Base-by-base conservation (phyloP, 2,888 invertebrate genomes). In the Diarsia mendica region DNA sequence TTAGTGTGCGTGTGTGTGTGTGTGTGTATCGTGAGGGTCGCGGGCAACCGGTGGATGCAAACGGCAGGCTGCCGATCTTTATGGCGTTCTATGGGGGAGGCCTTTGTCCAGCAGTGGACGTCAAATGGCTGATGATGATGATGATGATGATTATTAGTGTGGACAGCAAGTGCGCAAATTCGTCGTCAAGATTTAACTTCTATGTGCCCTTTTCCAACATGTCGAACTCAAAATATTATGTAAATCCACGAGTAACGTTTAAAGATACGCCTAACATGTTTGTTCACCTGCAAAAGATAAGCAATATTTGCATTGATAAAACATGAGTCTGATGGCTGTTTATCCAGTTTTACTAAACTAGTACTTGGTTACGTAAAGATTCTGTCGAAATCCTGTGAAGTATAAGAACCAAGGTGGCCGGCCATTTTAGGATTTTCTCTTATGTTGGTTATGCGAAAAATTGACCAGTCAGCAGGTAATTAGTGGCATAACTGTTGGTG, bases 271-370 rank as follows among this genome's bases (percentile, higher is more conserved):
- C 39, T 64, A 55, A 72, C 67, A 72, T 82, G n/a, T 85, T 82
- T 85, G 81, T 74, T 83, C 86, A 89, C 85, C 85, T 87, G 87
- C 81, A 83, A 83, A 74, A 72, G 85, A 89, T 85, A 89, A 85
- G 81, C 65, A 73, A 64, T 89, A 84, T 89, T 89, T 88, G 82
- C 82, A 82, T 84, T 86, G 87, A 87, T 88, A 86, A 85, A 77
- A 77, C 80, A 74, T 67, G 79, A 72, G 72, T 79, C 73, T 77
- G 33, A 67, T 67, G 58, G 73, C n/a, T 68, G 66, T 63, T 72
- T 48, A 77, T 76, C 72, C 68, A 72, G 72, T 71, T 65, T 66
- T 58, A 48, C n/a, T n/a, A 49, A 70, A 23, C 53, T 53, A 67
- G 51, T 60, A 28, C 23, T 48, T 33, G 23, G 44, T 72, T 64